Conservation (phyloP, 2,113 vertebrate genomes). For the Narcine bancroftii region DNA sequence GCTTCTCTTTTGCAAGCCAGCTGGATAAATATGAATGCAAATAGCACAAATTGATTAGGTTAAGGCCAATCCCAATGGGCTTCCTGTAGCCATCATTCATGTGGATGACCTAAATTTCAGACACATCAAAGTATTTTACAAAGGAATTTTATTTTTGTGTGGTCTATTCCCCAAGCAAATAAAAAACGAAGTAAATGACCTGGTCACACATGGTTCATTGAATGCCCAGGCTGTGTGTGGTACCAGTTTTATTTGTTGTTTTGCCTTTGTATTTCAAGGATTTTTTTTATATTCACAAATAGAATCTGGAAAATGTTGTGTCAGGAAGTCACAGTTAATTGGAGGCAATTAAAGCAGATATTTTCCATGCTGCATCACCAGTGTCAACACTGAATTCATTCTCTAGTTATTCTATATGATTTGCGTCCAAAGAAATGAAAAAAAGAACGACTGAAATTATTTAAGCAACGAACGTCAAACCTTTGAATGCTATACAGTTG, state of each 20-base stretch:
- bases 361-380: conserved; percentile 35
- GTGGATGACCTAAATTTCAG: conserved; percentile 2
- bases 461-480: neutral
- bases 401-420: neutral
- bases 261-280: conserved; percentile 28
- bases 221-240: conserved; percentile 29
- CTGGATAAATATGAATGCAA: conserved; percentile 30
- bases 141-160: conserved; percentile 37
- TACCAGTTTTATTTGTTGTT: conserved; percentile 33
- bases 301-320: conserved; percentile 38
- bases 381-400: conserved; percentile 4
- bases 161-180: conserved; percentile 31
- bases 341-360: conserved; percentile 33
- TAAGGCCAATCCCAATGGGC: conserved; percentile 1
- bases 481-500: neutral
- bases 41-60: conserved; percentile 26
- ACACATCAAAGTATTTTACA: conserved; percentile 26
- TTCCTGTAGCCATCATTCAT: conserved; percentile 17
- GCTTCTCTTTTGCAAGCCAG: conserved; percentile 2
- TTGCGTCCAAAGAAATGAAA: neutral
- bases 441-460: neutral
- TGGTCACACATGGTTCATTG: conserved; percentile 1
- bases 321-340: conserved; percentile 38
- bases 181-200: conserved; percentile 31
- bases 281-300: conserved; percentile 16